A percentile compares a stretch with the other conserved stretches of the same genome.
These are phyloP conservation scores for Mesocricetus auratus DNA, from an alignment of 2,113 vertebrate genomes.

Conservation along the genomic window DNA sequence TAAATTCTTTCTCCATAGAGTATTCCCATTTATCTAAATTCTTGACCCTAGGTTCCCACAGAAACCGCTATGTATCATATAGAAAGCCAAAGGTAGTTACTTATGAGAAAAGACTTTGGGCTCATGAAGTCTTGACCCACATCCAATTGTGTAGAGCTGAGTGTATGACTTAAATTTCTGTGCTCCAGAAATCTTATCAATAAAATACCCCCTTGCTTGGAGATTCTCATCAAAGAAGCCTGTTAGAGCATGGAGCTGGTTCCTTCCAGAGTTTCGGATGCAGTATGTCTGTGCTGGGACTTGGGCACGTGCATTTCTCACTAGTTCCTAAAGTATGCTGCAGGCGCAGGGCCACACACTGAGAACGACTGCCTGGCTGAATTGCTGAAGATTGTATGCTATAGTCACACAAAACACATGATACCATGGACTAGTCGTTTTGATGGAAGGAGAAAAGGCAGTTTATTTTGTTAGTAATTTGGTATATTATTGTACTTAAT, in stretches of 20 bases:
- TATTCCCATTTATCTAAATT: conserved; percentile 33
- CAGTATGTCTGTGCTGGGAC: not conserved
- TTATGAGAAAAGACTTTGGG: not conserved
- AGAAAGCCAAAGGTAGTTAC: not conserved
- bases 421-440: not conserved
- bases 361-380: not conserved
- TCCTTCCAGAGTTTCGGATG: not conserved
- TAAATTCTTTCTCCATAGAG: conserved; percentile 1
- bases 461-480: conserved; percentile 31
- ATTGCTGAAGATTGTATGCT: not conserved
- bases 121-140: not conserved
- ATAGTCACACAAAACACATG: not conserved
- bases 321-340: not conserved
- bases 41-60: conserved; percentile 11
- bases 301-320: not conserved
- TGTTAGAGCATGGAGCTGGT: not conserved
- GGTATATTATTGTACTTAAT: not conserved
- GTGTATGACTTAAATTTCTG: not conserved
- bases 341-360: not conserved
- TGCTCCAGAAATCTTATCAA: not conserved
- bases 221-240: not conserved
- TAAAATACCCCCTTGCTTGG: not conserved
- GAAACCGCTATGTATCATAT: not conserved
- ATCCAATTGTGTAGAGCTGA: not conserved
- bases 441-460: conserved; percentile 13